A percentile compares a stretch with the other conserved stretches of the same genome.
phyloP scores from a whole-genome alignment of 2,113 vertebrate genomes.

The Cyphomyrus plagiostoma region DNA sequence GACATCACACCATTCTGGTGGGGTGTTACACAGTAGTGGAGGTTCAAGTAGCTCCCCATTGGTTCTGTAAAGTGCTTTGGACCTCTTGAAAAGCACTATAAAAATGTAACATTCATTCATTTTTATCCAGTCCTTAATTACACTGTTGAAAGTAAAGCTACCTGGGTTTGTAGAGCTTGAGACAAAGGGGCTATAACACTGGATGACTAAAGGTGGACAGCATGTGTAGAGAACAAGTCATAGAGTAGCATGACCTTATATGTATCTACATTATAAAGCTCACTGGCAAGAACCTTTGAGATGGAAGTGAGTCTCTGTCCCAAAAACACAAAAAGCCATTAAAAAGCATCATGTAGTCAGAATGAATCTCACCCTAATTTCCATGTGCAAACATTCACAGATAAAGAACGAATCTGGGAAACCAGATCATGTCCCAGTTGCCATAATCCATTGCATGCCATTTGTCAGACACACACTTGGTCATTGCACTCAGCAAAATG shows the following conservation, averaged over 20 bases:
- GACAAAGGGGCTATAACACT: background rate
- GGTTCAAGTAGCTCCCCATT: background rate
- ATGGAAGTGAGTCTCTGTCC: background rate
- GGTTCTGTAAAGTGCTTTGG: background rate
- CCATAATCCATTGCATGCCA: background rate
- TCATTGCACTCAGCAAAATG: constrained; percentile 24
- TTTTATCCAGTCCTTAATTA: background rate
- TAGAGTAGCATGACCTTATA: background rate
- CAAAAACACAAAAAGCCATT: background rate
- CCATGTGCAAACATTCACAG: background rate
- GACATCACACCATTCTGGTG: background rate
- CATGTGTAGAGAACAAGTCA: background rate
- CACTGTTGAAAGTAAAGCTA: background rate
- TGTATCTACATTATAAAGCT: background rate
- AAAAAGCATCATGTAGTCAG: background rate
- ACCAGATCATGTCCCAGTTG: background rate
- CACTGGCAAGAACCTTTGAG: background rate
- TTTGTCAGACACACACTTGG: constrained; percentile 13
- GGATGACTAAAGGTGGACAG: background rate
- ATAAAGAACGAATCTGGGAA: background rate
- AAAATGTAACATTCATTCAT: background rate
- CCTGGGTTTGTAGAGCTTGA: background rate
- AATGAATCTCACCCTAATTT: background rate
- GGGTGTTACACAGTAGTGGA: background rate
- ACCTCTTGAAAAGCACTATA: background rate